Evolutionary conservation across 2,888 invertebrate genomes (phyloP), one percentile per base, ranked within the genome.

Genomic region (Diloba caeruleocephala): DNA sequence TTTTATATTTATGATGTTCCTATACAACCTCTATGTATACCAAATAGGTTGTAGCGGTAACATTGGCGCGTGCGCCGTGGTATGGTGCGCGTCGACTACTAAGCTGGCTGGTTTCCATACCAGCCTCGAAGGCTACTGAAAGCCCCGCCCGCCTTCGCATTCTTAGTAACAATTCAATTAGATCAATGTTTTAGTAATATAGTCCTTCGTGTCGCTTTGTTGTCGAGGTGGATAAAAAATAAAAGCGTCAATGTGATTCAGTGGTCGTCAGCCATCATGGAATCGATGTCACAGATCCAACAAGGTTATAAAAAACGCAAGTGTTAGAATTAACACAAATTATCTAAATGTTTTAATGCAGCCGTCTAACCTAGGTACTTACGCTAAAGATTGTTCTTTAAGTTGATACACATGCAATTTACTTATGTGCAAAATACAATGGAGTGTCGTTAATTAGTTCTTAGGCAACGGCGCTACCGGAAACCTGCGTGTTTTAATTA

Each of bases 101-200:
- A 78, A 78, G 62, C 62, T 43, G 34, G 54, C 71, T 71, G 70
- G 67, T 66, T 63, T 75, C 74, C 76, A 69, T 70, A 67, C 80
- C 71, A 87, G 81, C 90, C 91, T 89, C 87, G 89, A 89, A 90
- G 85, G 85, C 87, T 90, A 81, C 85, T 87, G 88, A 87, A 88
- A 88, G 87, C 83, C 80, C 79, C 80, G 74, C 79, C 82, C 80
- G 82, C 80, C 81, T 80, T 77, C 61, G 75, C 82, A 82, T 81
- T 79, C 84, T 74, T 76, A 62, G 49, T 65, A 66, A 68, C 53
- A 54, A 61, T 56, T 56, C 62, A 76, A 78, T 78, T 71, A 70
- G 71, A 71, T 71, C 71, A 73, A 67, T 56, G 61, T 43, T 60
- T 72, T 67, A 71, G 44, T 62, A 57, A 44, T 66, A 63, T 45